Evolutionary conservation across 2,113 vertebrate genomes (phyloP).

Genomic region (Glaucidium brasilianum): DNA sequence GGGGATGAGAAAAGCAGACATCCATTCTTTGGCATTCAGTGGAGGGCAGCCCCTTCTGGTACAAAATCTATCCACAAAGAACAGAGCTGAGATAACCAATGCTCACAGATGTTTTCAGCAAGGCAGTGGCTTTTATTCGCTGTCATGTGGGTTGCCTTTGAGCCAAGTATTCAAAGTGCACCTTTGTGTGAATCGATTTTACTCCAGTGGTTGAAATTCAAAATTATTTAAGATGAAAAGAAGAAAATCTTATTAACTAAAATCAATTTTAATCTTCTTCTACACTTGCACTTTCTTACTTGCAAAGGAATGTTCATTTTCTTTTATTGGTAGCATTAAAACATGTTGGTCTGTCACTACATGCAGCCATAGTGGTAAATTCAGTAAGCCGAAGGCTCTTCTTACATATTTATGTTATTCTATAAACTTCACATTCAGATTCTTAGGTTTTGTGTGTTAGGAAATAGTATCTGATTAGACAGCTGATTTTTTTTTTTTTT

Average conservation of each 20-base stretch:
- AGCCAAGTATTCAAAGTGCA: background rate
- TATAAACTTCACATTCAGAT: background rate
- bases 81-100: background rate
- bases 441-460: background rate
- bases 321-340: background rate
- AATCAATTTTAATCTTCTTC: background rate
- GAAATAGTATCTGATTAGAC: background rate
- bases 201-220: background rate
- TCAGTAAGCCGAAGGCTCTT: background rate
- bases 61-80: background rate
- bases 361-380: background rate
- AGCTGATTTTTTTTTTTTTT: background rate
- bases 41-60: background rate
- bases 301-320: background rate
- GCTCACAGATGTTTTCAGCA: background rate
- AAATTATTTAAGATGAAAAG: background rate
- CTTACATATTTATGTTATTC: background rate
- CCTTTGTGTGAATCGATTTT: background rate
- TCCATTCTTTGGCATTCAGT: background rate
- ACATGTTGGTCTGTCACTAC: background rate
- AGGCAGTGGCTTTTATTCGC: background rate
- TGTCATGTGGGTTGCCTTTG: background rate
- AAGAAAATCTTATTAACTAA: conserved; percentile 38
- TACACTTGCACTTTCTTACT: background rate
- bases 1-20: background rate